A percentile compares a stretch with the other conserved stretches of the same genome.
These are phyloP conservation scores for Crocuta crocuta DNA, from an alignment of 2,113 vertebrate genomes.

Conservation along the genomic window DNA sequence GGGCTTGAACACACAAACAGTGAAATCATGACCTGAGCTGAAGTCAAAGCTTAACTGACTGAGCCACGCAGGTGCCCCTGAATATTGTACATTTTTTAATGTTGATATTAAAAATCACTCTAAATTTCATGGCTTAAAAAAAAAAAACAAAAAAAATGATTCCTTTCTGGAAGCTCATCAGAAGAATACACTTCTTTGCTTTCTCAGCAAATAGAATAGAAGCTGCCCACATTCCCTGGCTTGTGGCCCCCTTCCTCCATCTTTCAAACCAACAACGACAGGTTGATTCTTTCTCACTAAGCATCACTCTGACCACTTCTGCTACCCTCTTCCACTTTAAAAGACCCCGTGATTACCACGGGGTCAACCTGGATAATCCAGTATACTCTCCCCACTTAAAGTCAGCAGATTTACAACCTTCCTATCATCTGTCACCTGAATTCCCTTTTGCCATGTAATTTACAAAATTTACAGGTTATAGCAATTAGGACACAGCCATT, in stretches of 20 bases:
- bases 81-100: background rate
- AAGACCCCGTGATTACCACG: background rate
- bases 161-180: background rate
- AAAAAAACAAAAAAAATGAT: background rate
- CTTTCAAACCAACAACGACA: background rate
- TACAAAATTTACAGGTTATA: background rate
- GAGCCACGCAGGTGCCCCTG: no score
- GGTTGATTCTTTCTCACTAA: background rate
- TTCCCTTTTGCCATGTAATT: background rate
- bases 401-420: background rate
- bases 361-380: no score
- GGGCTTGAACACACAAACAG: no score
- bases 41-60: no score
- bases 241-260: background rate
- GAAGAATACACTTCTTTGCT: background rate
- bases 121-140: background rate
- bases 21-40: no score
- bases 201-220: background rate
- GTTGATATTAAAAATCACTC: background rate
- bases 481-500: background rate
- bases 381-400: background rate
- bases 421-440: background rate
- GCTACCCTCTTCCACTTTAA: background rate
- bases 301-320: background rate
- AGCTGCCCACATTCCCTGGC: background rate